Evolutionary conservation across 2,113 vertebrate genomes (phyloP).

Genomic region (Glaucomys volans): DNA sequence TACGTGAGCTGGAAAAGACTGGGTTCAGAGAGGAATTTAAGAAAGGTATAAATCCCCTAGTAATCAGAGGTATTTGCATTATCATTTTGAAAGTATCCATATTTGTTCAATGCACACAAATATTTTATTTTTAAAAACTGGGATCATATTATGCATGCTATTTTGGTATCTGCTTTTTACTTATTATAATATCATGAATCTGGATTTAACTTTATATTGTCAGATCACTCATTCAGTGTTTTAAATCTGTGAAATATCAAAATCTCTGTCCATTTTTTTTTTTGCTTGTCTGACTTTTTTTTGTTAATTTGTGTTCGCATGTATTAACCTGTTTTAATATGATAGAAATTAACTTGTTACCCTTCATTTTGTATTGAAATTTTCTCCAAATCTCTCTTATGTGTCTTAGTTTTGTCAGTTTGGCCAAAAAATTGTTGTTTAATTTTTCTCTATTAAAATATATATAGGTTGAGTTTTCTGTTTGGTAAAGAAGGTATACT

Average conservation of each 20-base stretch:
- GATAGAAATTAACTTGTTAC: not conserved
- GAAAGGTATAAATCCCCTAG: not conserved
- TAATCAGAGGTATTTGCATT: not conserved
- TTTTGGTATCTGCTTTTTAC: not conserved
- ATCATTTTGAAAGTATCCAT: not conserved
- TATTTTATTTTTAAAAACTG: not conserved
- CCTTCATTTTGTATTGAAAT: not conserved
- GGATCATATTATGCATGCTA: not conserved
- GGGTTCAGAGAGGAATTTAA: not conserved
- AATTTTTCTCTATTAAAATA: not conserved
- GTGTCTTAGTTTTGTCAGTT: not conserved
- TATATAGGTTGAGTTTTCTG: not conserved
- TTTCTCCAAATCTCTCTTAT: not conserved
- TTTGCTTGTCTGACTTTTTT: not conserved
- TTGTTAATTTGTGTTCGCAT: not conserved
- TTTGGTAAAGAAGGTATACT: not conserved
- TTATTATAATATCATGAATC: not conserved
- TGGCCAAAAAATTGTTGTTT: not conserved
- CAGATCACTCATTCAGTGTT: not conserved
- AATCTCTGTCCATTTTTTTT: not conserved
- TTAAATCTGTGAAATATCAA: not conserved
- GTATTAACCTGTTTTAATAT: not conserved
- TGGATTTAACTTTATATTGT: not conserved
- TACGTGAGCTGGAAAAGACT: not conserved
- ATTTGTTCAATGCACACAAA: not conserved